A percentile compares a stretch with the other conserved stretches of the same genome.
Evolutionary conservation across 2,888 invertebrate genomes (phyloP).

Genomic region (Timandra comae): DNA sequence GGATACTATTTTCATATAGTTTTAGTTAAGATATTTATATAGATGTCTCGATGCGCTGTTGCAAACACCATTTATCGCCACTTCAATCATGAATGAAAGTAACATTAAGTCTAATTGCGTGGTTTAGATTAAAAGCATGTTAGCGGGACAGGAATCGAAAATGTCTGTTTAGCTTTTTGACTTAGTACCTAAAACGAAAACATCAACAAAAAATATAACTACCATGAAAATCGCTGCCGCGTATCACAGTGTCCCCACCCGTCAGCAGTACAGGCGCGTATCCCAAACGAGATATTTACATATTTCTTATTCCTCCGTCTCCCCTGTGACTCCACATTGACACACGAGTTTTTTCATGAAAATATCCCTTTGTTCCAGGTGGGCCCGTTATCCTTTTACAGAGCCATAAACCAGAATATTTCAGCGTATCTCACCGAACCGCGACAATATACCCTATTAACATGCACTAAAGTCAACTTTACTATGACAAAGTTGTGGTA

Average conservation of each 20-base stretch:
- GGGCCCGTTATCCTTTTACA: constrained; percentile 37
- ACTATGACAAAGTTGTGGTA: background rate
- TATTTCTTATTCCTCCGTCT: constrained; percentile 30
- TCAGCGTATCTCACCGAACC: constrained; percentile 20
- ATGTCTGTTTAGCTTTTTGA: no score
- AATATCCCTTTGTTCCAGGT: constrained; percentile 57
- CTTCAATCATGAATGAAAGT: no score
- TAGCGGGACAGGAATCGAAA: no score
- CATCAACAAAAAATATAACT: no score
- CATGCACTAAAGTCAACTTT: constrained; percentile 1
- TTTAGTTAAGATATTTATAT: no score
- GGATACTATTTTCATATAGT: no score
- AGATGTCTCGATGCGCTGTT: no score
- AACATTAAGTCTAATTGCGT: no score
- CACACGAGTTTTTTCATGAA: constrained; percentile 37
- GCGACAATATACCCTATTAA: constrained; percentile 6
- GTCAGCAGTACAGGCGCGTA: constrained; percentile 4
- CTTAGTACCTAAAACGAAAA: no score
- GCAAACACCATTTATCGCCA: no score
- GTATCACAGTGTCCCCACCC: background rate
- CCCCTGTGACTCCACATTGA: constrained; percentile 37
- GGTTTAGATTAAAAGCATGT: no score
- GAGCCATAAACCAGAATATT: constrained; percentile 26
- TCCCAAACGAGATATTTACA: constrained; percentile 33
- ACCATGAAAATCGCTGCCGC: no score